Conservation (phyloP, 2,888 invertebrate genomes). For the Andrena marginata region DNA sequence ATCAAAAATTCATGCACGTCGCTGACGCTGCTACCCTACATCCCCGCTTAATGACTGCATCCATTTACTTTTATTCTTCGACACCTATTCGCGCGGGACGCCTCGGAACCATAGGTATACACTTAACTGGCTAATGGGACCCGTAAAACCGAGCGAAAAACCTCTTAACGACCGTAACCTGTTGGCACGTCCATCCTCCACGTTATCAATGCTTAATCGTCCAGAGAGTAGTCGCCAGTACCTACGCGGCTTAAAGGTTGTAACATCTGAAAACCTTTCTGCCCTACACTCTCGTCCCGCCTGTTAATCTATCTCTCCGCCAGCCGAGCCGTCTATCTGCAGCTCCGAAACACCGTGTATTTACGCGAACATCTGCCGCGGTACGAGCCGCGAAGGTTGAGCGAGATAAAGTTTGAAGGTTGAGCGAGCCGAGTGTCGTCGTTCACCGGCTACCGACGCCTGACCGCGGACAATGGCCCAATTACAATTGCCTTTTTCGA, state of each 20-base stretch:
- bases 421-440: not conserved
- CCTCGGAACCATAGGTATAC: not conserved
- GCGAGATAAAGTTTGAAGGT: too few species aligned
- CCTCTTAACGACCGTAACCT: too few species aligned
- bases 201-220: too few species aligned
- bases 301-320: not conserved
- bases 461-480: conserved; percentile 12
- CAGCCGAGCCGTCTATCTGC: not conserved
- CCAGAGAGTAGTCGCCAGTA: too few species aligned
- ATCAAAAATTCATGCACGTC: conserved; percentile 56
- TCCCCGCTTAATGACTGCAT: conserved; percentile 43
- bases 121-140: not conserved
- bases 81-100: conserved; percentile 2
- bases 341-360: not conserved
- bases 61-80: conserved; percentile 24
- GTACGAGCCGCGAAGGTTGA: too few species aligned
- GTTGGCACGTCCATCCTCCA: too few species aligned
- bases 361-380: not conserved
- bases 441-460: not conserved
- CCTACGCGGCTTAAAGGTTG: too few species aligned
- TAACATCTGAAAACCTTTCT: too few species aligned
- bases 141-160: not conserved
- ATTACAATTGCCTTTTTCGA: conserved; percentile 32
- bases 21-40: conserved; percentile 55
- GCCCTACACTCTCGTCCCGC: too few species aligned